A percentile compares a stretch with the other conserved stretches of the same genome.
phyloP scores from a whole-genome alignment of 2,888 invertebrate genomes.

The Pristionchus maxplancki region DNA sequence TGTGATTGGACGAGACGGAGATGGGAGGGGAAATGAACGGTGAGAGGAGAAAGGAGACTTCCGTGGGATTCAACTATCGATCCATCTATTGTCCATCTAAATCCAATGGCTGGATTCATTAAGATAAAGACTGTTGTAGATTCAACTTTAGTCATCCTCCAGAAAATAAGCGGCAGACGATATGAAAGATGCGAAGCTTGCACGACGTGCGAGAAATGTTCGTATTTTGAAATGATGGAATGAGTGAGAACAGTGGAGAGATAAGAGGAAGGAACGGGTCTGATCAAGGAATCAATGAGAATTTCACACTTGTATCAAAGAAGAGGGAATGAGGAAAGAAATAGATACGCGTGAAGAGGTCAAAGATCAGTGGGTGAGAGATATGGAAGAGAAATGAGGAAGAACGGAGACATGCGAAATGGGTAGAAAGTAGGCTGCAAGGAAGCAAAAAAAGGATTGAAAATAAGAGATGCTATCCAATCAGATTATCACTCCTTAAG shows the following conservation, averaged over 20 bases:
- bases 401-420: not conserved
- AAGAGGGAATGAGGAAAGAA: not conserved
- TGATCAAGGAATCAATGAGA: not conserved
- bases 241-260: not conserved
- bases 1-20: not conserved
- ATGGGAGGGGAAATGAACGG: not conserved
- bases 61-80: not conserved
- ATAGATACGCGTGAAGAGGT: not conserved
- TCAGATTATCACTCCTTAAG: too few relatives aligned
- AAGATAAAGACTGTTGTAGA: too few relatives aligned
- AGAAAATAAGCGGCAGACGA: too few relatives aligned
- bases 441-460: too few relatives aligned
- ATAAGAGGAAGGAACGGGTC: constrained; percentile 2
- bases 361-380: constrained; percentile 19
- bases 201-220: not conserved
- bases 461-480: too few relatives aligned
- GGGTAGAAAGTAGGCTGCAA: too few relatives aligned
- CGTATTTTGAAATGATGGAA: not conserved
- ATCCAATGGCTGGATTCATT: too few relatives aligned
- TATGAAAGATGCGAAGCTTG: too few relatives aligned
- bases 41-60: not conserved
- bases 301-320: not conserved
- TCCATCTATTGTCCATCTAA: not conserved
- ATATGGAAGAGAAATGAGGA: not conserved
- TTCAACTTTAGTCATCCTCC: too few relatives aligned